Evolutionary conservation across 2,888 invertebrate species (phyloP), one percentile per base, ranked within the genome.

Genomic region (Sacculina carcini): DNA sequence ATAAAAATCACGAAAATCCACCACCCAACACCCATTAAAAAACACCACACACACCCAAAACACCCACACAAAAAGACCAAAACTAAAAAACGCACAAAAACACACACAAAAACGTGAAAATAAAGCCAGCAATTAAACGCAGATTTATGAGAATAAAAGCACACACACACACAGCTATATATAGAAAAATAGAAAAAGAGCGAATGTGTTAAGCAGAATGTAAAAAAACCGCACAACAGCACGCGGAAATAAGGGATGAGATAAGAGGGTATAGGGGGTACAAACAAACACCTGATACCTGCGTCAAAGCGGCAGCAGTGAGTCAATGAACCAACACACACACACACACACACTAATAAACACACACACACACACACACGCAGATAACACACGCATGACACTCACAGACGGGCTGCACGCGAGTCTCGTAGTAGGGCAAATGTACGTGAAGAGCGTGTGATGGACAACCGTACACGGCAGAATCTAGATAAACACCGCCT

Each of bases 351-450:
- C 39, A 19, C n/a, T 38, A 38, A 60, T 59, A 58, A 16, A 36
- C 38, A 36, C 38, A 36, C 38, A 36, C 38, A 36, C 38, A 36
- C 38, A 36, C 38, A 36, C 38, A 36, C 38, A 36, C 38, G 19
- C 38, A 36, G 16, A 36, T n/a, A n/a, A n/a, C n/a, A n/a, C n/a
- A n/a, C n/a, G n/a, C n/a, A n/a, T n/a, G n/a, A n/a, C n/a, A n/a
- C n/a, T n/a, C n/a, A n/a, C n/a, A n/a, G n/a, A n/a, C n/a, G n/a
- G n/a, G n/a, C n/a, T n/a, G n/a, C 69, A 75, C 74, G 70, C 77
- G 76, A 69, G 79, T 79, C 71, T 78, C 78, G 66, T 72, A 73
- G 75, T 77, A 80, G 64, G 80, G 79, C 67, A 79, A 76, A 70
- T 79, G 79, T 70, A 79, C 74, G 70, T 79, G 79, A 67, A 76